Percentiles rank a stretch among this genome's conserved stretches.
Evolutionary conservation across 2,797 vertebrate species (phyloP).

Genomic region (Acrocephalus scirpaceus): DNA sequence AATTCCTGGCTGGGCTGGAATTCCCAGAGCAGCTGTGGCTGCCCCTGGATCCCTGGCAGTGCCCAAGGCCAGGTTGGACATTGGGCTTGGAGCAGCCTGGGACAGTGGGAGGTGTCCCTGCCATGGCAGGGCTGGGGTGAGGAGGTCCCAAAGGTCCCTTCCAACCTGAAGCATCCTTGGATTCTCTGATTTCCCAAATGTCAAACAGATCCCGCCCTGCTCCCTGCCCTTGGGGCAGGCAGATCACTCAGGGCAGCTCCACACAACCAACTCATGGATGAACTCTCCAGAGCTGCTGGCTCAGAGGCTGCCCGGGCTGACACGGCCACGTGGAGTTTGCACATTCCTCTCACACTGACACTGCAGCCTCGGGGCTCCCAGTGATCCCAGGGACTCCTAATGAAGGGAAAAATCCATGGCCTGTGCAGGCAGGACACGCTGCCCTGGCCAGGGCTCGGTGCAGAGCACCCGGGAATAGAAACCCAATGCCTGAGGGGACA

Average conservation of each 20-base stretch:
- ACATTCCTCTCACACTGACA: not conserved
- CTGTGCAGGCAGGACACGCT: accelerated
- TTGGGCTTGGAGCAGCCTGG: not conserved
- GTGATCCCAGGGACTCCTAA: accelerated
- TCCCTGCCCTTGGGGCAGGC: accelerated
- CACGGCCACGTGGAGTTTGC: accelerated
- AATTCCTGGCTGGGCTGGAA: not conserved
- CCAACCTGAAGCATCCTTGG: not conserved
- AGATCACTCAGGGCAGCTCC: accelerated
- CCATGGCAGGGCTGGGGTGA: not conserved
- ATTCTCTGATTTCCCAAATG: not conserved
- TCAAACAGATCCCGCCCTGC: not conserved
- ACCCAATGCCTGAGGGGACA: not conserved
- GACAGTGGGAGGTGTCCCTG: not conserved
- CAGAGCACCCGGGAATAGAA: accelerated
- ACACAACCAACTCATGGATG: accelerated
- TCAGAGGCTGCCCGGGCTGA: accelerated
- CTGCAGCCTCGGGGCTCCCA: not conserved
- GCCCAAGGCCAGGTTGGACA: not conserved
- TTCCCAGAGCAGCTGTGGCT: not conserved
- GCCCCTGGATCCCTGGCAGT: not conserved
- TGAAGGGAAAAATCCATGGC: not conserved
- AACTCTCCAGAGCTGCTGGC: accelerated
- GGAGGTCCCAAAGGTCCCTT: not conserved
- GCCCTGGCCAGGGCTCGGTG: accelerated